Percentiles rank a stretch among this genome's conserved stretches.
These are phyloP conservation scores for Corydoras sp. DNA, from an alignment of 2,113 vertebrate species.

Conservation along the genomic window DNA sequence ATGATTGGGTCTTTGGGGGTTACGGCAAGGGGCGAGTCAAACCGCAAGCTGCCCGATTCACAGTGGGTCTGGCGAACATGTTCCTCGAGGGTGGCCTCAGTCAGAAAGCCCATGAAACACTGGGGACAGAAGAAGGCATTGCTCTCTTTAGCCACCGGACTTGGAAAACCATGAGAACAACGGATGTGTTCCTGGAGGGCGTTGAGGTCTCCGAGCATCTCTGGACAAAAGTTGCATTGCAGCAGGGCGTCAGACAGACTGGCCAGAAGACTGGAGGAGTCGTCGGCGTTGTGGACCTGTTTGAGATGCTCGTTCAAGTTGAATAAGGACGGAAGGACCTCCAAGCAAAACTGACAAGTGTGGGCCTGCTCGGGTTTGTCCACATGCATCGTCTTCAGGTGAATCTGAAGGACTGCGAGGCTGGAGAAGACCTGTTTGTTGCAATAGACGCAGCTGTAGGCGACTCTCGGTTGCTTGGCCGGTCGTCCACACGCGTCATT, in stretches of 20 bases:
- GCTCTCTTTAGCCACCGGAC: conserved; percentile 88
- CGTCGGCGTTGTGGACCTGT: conserved; percentile 89
- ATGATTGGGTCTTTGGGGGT: conserved; percentile 92
- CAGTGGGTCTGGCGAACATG: conserved; percentile 94
- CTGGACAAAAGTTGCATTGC: conserved; percentile 97
- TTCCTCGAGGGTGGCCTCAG: conserved; percentile 92
- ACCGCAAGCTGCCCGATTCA: conserved; percentile 84
- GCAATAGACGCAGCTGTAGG: conserved; percentile 95
- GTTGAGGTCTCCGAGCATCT: conserved; percentile 89
- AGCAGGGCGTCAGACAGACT: conserved; percentile 85
- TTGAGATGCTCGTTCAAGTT: conserved; percentile 96
- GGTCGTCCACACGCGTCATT: conserved; percentile 78
- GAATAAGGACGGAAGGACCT: conserved; percentile 92
- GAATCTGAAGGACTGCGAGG: conserved; percentile 91
- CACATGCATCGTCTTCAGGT: conserved; percentile 94
- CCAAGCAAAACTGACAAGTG: conserved; percentile 94
- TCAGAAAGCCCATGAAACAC: conserved; percentile 98
- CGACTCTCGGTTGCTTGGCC: conserved; percentile 85
- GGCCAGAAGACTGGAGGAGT: conserved; percentile 76
- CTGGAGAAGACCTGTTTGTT: conserved; percentile 95
- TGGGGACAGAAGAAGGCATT: conserved; percentile 98
- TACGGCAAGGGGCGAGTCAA: conserved; percentile 87
- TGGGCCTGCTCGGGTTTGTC: conserved; percentile 96
- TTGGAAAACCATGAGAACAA: conserved; percentile 89
- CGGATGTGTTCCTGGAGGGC: conserved; percentile 96